Percentiles rank a stretch among this genome's conserved stretches.
phyloP scores from a whole-genome alignment of 1,140 invertebrate species.

The Eurytemora carolleeae region DNA sequence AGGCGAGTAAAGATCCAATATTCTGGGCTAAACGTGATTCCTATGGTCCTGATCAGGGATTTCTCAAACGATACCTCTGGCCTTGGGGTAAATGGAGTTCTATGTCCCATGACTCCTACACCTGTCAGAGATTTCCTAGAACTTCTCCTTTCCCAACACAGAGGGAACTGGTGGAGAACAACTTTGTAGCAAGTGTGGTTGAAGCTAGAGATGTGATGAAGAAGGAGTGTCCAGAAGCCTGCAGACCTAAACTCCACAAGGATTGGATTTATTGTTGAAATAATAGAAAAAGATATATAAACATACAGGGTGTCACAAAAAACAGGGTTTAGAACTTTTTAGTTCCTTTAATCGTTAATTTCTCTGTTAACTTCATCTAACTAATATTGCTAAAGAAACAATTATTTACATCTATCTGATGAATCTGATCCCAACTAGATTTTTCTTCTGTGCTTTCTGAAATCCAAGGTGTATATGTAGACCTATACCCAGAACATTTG shows the following conservation, averaged over 20 bases:
- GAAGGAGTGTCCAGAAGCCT: neutral
- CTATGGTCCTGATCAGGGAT: slow-evolving; percentile 13
- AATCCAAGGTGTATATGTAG: too few relatives aligned
- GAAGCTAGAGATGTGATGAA: neutral
- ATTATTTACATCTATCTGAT: too few relatives aligned
- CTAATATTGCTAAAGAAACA: too few relatives aligned
- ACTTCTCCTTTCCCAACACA: slow-evolving; percentile 6
- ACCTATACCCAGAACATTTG: too few relatives aligned
- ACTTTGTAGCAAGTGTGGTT: slow-evolving; percentile 2
- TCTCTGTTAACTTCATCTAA: too few relatives aligned
- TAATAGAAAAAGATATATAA: too few relatives aligned
- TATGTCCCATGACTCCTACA: slow-evolving; percentile 1
- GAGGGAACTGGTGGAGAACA: slow-evolving; percentile 3
- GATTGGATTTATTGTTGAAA: slow-evolving; percentile 10
- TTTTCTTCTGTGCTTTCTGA: too few relatives aligned
- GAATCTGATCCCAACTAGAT: too few relatives aligned
- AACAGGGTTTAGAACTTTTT: too few relatives aligned
- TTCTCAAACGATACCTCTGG: slow-evolving; percentile 8
- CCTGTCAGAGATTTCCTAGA: slow-evolving; percentile 4
- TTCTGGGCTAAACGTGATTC: slow-evolving; percentile 3
- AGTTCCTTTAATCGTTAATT: too few relatives aligned
- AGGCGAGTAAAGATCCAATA: neutral
- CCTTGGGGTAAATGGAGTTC: slow-evolving; percentile 12
- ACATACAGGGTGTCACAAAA: too few relatives aligned
- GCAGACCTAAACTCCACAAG: slow-evolving; percentile 3